A percentile compares a stretch with the other conserved stretches of the same genome.
phyloP scores from a whole-genome alignment of 2,888 invertebrate species.

The Adelognathus sp. region DNA sequence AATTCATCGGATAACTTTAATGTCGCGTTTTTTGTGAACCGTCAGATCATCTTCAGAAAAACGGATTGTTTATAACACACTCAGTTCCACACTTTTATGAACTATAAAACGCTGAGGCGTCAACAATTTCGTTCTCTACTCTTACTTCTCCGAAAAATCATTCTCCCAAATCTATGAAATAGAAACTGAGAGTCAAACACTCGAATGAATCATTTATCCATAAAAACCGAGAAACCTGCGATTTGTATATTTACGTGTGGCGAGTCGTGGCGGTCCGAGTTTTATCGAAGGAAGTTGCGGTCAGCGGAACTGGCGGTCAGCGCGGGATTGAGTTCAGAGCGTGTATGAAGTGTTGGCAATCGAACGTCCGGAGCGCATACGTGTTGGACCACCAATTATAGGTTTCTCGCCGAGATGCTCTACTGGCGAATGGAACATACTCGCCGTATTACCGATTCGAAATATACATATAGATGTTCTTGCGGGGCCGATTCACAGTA shows the following conservation, averaged over 20 bases:
- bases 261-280: neutral
- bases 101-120: too few relatives aligned
- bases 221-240: neutral
- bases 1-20: too few relatives aligned
- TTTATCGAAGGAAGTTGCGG: conserved; percentile 28
- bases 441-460: conserved; percentile 13
- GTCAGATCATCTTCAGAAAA: too few relatives aligned
- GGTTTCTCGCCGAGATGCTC: conserved; percentile 41
- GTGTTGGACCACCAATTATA: conserved; percentile 44
- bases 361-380: neutral
- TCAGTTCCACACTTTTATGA: too few relatives aligned
- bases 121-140: too few relatives aligned
- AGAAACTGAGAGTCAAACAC: neutral
- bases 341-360: neutral
- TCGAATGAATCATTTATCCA: neutral
- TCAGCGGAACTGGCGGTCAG: conserved; percentile 2
- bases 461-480: neutral
- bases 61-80: too few relatives aligned
- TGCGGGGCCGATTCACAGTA: conserved; percentile 28
- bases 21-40: too few relatives aligned
- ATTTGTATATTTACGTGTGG: neutral
- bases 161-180: neutral
- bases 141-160: neutral
- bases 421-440: conserved; percentile 20
- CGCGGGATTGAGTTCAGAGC: conserved; percentile 1